Percentiles rank a stretch among this genome's conserved stretches.
phyloP scores from a whole-genome alignment of 1,140 invertebrate genomes.

The Penaeus indicus region DNA sequence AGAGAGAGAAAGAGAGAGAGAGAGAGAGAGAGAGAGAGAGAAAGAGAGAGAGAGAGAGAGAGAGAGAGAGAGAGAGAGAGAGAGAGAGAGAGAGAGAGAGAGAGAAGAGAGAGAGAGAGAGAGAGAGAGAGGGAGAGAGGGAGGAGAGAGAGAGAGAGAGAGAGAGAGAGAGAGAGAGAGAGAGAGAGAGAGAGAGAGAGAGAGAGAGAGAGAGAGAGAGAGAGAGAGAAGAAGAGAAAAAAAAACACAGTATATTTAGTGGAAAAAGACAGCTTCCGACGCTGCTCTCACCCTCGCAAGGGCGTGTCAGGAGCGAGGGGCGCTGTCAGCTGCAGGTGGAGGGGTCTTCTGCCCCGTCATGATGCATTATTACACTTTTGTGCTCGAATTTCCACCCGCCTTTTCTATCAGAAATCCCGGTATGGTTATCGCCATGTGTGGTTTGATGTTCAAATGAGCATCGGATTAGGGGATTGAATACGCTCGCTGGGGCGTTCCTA shows the following conservation, averaged over 20 bases:
- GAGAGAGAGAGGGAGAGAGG: no score
- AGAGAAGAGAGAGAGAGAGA: neutral
- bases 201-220: neutral
- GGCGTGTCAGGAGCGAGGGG: constrained; percentile 3
- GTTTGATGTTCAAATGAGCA: constrained; percentile 27
- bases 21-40: no score
- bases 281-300: neutral
- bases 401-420: constrained; percentile 13
- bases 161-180: neutral
- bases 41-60: neutral
- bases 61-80: neutral
- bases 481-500: neutral
- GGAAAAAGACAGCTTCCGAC: neutral
- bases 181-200: constrained; percentile 29
- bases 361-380: constrained; percentile 31
- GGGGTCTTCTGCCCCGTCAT: constrained; percentile 2
- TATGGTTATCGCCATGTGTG: constrained; percentile 19
- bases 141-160: neutral
- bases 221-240: no score
- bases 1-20: no score
- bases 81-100: neutral
- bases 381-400: constrained; percentile 15
- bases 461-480: constrained; percentile 16
- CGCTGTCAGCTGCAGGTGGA: constrained; percentile 22
- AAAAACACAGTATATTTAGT: neutral